These are phyloP conservation scores for Papilio machaon DNA, from an alignment of 1,140 invertebrate genomes.

Conservation along the genomic window DNA sequence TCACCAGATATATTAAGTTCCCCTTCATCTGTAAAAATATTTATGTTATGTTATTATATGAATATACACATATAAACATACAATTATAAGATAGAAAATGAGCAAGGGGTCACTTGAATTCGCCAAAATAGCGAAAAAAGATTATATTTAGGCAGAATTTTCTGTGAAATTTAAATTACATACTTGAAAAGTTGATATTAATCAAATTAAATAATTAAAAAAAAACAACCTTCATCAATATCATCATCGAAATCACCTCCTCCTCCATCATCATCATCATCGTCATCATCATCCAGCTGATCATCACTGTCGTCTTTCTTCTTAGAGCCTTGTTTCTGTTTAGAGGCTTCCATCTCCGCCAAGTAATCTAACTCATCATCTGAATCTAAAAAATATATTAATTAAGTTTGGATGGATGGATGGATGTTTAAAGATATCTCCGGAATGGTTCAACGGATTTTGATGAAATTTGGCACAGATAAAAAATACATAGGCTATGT, in stretches of 20 bases:
- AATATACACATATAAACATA: too few species aligned
- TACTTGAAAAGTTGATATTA: too few species aligned
- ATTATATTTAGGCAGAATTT: too few species aligned
- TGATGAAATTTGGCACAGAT: too few species aligned
- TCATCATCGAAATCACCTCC: conserved; percentile 59
- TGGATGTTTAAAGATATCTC: too few species aligned
- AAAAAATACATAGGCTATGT: too few species aligned
- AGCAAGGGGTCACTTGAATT: too few species aligned
- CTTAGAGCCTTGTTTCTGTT: conserved; percentile 75
- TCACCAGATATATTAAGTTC: conserved; percentile 70
- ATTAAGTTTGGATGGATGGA: neutral
- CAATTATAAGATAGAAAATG: too few species aligned
- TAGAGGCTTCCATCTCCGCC: conserved; percentile 80
- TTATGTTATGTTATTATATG: conserved; percentile 37
- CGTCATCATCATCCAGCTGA: conserved; percentile 70
- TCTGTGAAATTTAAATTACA: too few species aligned
- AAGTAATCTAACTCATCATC: conserved; percentile 84
- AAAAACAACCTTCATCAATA: conserved; percentile 31
- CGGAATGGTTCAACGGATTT: too few species aligned
- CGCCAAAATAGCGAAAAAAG: too few species aligned
- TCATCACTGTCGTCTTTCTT: conserved; percentile 70
- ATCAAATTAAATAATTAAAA: conserved; percentile 31
- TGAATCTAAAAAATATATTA: conserved; percentile 47
- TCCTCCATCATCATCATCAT: conserved; percentile 61
- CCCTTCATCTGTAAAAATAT: conserved; percentile 49